These are phyloP conservation scores for Homarus gammarus DNA, from an alignment of 2,888 invertebrate genomes.

Conservation along the genomic window DNA sequence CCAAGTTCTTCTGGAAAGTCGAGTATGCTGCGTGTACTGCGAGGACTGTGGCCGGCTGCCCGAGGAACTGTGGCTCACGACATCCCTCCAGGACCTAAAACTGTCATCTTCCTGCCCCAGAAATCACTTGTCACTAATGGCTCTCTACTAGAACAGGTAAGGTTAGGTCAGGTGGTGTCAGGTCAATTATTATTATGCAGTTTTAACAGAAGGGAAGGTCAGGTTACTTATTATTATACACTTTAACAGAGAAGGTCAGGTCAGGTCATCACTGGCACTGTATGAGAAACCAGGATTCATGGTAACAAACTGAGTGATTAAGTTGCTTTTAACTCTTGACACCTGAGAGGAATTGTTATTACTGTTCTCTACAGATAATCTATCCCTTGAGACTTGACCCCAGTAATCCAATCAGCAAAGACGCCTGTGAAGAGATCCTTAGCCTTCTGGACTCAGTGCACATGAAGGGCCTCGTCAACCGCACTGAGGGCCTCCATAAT, in stretches of 20 bases:
- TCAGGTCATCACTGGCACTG: too few species aligned
- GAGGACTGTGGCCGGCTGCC: constrained; percentile 81
- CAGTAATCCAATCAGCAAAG: constrained; percentile 75
- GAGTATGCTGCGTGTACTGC: constrained; percentile 82
- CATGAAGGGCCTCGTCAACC: constrained; percentile 77
- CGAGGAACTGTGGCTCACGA: constrained; percentile 77
- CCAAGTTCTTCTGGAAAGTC: constrained; percentile 83
- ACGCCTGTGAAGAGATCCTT: constrained; percentile 76
- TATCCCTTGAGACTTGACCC: constrained; percentile 77
- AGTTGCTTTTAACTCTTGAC: too few species aligned
- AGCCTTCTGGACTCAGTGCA: constrained; percentile 31
- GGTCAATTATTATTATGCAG: too few species aligned
- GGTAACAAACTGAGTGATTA: too few species aligned
- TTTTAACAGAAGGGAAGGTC: too few species aligned
- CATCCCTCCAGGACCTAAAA: constrained; percentile 78
- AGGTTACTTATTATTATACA: too few species aligned
- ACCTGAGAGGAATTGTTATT: too few species aligned
- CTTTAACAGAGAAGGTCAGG: too few species aligned
- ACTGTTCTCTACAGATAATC: constrained; percentile 76
- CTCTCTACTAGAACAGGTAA: constrained; percentile 81
- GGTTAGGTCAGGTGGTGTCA: too few species aligned
- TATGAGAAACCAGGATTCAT: too few species aligned
- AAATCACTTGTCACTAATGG: constrained; percentile 82
- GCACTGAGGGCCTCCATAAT: constrained; percentile 79
- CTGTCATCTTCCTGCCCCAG: constrained; percentile 82